Evolutionary conservation across 2,797 vertebrate species (phyloP).

Genomic region (Peromyscus eremicus): DNA sequence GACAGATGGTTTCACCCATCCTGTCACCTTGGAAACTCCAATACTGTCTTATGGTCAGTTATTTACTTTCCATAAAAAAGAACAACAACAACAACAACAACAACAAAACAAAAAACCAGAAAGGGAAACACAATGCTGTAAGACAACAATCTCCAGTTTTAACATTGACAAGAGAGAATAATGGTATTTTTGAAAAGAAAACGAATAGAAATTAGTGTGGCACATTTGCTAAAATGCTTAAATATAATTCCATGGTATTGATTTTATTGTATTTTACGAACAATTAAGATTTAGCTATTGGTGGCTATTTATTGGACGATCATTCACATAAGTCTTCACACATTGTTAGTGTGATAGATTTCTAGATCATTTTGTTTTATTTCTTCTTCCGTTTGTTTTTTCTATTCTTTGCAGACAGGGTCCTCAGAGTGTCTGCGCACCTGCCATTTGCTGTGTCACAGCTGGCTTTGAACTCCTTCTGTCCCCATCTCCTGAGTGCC

Average conservation of each 20-base stretch:
- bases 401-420: not conserved
- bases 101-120: constrained; percentile 41
- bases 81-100: too few species aligned
- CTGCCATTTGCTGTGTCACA: not conserved
- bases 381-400: not conserved
- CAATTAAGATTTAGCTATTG: not conserved
- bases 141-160: constrained; percentile 12
- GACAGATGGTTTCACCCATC: constrained; percentile 66
- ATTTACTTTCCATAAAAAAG: constrained; percentile 61
- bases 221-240: constrained; percentile 37
- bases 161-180: not conserved
- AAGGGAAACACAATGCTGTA: not conserved
- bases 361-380: not conserved
- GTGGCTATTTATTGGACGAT: not conserved
- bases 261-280: constrained; percentile 35
- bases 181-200: not conserved
- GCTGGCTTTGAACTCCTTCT: not conserved
- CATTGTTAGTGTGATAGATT: constrained; percentile 57
- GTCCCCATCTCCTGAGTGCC: not conserved
- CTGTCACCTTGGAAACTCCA: constrained; percentile 52
- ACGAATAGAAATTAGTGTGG: not conserved
- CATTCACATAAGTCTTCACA: not conserved
- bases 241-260: not conserved
- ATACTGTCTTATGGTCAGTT: not conserved
- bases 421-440: not conserved